Conservation (phyloP, 2,113 vertebrate genomes). For the Miniopterus natalensis region DNA sequence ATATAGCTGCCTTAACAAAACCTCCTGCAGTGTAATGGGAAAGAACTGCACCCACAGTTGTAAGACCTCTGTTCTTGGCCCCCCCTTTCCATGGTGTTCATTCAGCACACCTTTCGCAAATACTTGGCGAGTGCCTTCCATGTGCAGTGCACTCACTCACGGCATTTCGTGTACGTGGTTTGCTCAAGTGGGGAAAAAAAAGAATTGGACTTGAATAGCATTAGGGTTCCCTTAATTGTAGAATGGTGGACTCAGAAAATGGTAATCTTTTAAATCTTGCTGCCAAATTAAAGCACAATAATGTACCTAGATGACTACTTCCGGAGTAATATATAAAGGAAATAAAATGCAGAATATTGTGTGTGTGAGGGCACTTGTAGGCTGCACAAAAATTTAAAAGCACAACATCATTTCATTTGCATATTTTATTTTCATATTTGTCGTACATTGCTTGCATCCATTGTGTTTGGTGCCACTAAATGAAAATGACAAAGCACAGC, state of each 20-base stretch:
- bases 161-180: not conserved
- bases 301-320: not conserved
- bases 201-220: not conserved
- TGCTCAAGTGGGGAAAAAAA: not conserved
- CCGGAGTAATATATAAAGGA: not conserved
- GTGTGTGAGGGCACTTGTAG: not conserved
- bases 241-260: not conserved
- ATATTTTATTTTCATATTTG: not conserved
- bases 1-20: not conserved
- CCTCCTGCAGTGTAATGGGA: not conserved
- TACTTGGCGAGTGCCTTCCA: not conserved
- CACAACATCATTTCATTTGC: not conserved
- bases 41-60: not conserved
- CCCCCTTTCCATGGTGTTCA: not conserved
- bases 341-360: not conserved
- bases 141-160: not conserved
- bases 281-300: slow-evolving; percentile 8
- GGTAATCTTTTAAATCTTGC: not conserved
- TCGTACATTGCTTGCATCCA: not conserved
- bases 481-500: not conserved
- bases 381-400: not conserved
- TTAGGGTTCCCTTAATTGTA: not conserved
- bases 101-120: not conserved
- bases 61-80: not conserved
- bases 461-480: not conserved